These are phyloP conservation scores for Athalia cordata DNA, from an alignment of 2,888 invertebrate species.

Conservation along the genomic window DNA sequence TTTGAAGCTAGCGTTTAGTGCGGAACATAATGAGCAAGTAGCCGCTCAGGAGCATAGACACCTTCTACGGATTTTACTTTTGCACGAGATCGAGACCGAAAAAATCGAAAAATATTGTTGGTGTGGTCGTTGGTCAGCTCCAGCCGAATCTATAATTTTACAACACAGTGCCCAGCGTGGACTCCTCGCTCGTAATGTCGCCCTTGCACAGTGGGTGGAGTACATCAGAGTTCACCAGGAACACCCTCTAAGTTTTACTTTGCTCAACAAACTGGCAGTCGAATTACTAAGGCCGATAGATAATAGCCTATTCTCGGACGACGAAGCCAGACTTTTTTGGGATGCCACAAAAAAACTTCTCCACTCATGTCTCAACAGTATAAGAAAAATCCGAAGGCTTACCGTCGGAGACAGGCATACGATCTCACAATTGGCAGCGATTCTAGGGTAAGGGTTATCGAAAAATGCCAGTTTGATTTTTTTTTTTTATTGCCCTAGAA, in stretches of 20 bases:
- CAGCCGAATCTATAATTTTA: conserved; percentile 89
- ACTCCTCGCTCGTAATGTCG: conserved; percentile 81
- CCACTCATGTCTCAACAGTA: conserved; percentile 85
- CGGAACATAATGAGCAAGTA: conserved; percentile 89
- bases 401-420: conserved; percentile 83
- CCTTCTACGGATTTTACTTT: conserved; percentile 83
- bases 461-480: background rate
- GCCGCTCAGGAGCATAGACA: conserved; percentile 90
- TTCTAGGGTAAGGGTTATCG: conserved; percentile 75
- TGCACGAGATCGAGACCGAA: conserved; percentile 87
- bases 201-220: conserved; percentile 86
- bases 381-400: conserved; percentile 85
- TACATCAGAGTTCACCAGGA: conserved; percentile 86
- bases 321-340: conserved; percentile 86
- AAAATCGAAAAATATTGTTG: conserved; percentile 85
- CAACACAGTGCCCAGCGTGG: conserved; percentile 98
- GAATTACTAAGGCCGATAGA: conserved; percentile 82
- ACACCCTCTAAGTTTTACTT: conserved; percentile 87
- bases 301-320: conserved; percentile 77
- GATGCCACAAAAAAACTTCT: conserved; percentile 85
- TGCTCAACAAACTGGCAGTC: conserved; percentile 85
- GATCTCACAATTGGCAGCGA: conserved; percentile 82
- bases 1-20: conserved; percentile 88
- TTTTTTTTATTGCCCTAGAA: background rate
- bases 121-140: conserved; percentile 88